Conservation (phyloP, 2,113 vertebrate species). For the Protomyctophum bolini region DNA sequence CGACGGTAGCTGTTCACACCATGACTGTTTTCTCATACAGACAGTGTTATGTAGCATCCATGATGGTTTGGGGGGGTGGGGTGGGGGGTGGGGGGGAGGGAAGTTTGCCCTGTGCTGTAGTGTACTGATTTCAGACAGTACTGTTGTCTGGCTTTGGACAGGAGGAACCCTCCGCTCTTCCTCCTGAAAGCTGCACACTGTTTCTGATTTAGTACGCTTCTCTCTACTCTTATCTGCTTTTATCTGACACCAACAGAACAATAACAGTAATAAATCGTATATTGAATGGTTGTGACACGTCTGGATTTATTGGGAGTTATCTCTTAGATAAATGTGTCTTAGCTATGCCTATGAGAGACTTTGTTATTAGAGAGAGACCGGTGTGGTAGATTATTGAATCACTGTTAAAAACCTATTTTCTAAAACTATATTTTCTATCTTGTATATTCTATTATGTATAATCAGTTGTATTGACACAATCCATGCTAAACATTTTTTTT, state of each 20-base stretch:
- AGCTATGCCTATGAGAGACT: too few relatives aligned
- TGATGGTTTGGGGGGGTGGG: not conserved
- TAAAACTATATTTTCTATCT: too few relatives aligned
- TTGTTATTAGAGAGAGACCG: too few relatives aligned
- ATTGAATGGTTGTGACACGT: conserved; percentile 42
- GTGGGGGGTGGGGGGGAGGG: conserved; percentile 24
- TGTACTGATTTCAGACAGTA: conserved; percentile 58
- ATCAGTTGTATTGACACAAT: too few relatives aligned
- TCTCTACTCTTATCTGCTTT: conserved; percentile 71
- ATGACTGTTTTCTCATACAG: conserved; percentile 55
- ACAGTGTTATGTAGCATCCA: conserved; percentile 70
- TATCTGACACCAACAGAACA: conserved; percentile 60
- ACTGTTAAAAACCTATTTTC: too few relatives aligned
- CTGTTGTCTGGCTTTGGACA: conserved; percentile 51
- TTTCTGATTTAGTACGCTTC: conserved; percentile 57
- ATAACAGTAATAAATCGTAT: conserved; percentile 65
- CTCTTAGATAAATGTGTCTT: not conserved
- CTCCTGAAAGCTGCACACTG: conserved; percentile 51
- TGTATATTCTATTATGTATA: too few relatives aligned
- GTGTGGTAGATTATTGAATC: too few relatives aligned
- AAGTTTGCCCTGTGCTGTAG: conserved; percentile 37
- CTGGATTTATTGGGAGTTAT: conserved; percentile 17
- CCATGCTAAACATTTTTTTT: too few relatives aligned
- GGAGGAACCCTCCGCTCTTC: conserved; percentile 18
- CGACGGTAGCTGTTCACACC: conserved; percentile 29